Base-by-base conservation (phyloP, 2,797 vertebrate genomes). In the Lutjanus argentimaculatus region DNA sequence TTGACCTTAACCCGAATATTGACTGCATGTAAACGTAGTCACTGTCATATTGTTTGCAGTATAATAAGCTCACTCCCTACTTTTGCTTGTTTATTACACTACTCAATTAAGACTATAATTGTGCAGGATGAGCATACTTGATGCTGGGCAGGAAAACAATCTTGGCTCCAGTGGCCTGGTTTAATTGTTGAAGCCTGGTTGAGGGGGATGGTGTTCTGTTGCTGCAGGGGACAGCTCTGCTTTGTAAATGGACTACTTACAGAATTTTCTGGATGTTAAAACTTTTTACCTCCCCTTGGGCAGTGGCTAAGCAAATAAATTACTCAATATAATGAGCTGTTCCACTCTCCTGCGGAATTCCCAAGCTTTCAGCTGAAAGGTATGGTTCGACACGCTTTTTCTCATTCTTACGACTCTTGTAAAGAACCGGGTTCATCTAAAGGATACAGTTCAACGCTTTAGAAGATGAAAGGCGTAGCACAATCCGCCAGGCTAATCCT, bases 271-370 rank as follows among this genome's bases (percentile, higher is more conserved):
- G 87, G 85, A 93, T 92, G 89, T 93, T 91, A 87, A 92, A 93
- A 93, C 84, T 92, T 93, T 93, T 87, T 82, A 59, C 72, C 21
- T 84, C 75, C 93, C 92, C 75, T 61, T 82, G 85, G 90, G 92
- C 92, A 69, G 67, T 80, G 21, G 76, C 90, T 93, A 90, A 92
- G 88, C 89, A 95, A 95, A 95, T 93, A 94, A 86, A 94, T 94
- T 86, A 93, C 89, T 82, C 80, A 71, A 70, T 87, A 88, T 95
- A 95, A 95, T 93, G 86, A 95, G 91, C 88, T 75, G 86, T 77
- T 86, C 80, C 40, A 43, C 68, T 85, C 87, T 86, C 75, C 79
- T 69, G 68, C 80, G 89, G 88, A 93, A 92, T 89, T 88, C 84
- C 87, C 80, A 65, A 67, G 85, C 89, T 88, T 67, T 85, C 12